Conservation (phyloP, 2,113 vertebrate species). For the Notarius quadriscutis region DNA sequence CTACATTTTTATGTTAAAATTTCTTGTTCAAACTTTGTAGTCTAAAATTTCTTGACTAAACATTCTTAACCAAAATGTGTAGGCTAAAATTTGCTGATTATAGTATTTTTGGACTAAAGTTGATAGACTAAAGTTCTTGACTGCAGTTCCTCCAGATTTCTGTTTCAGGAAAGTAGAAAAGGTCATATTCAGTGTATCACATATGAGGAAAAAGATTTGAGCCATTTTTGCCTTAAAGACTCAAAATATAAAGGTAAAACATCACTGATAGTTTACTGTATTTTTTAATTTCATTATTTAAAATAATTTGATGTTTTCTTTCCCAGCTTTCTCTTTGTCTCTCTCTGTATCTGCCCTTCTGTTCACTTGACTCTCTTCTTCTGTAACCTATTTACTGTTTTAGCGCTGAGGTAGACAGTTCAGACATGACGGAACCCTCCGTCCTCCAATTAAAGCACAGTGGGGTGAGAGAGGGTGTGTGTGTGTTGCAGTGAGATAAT, state of each 20-base stretch:
- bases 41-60: neutral
- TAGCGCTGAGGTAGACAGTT: slow-evolving; percentile 22
- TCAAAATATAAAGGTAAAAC: neutral
- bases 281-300: neutral
- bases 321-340: neutral
- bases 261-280: no score
- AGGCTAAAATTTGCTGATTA: no score
- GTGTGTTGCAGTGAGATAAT: neutral
- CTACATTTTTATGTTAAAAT: no score
- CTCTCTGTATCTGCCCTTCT: neutral
- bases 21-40: no score
- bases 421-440: neutral
- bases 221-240: neutral
- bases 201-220: neutral
- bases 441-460: slow-evolving; percentile 12
- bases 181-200: neutral
- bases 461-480: neutral
- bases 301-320: neutral
- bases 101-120: neutral
- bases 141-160: no score
- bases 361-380: neutral
- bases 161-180: neutral
- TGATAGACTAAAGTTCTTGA: no score
- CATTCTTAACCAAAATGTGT: no score
- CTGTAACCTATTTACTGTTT: slow-evolving; percentile 37